Evolutionary conservation across 2,888 invertebrate genomes (phyloP), one percentile per base, ranked within the genome.

Genomic region (Stegophylla sp.): DNA sequence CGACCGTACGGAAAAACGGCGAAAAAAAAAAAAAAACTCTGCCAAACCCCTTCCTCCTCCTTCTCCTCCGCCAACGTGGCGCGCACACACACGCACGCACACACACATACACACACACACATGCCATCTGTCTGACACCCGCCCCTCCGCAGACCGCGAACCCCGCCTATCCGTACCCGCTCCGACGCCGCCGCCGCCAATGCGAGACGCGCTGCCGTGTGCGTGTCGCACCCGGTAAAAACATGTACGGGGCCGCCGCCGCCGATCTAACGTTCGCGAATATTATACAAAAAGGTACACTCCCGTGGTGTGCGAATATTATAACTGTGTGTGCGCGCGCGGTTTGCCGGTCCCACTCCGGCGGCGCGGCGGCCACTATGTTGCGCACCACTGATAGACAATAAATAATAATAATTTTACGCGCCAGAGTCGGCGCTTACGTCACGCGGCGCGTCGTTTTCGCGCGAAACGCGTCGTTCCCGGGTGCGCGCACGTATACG

Each of bases 71-170:
- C 17, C 67, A 0, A 26, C 43, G 23, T 12, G 3, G 4, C 69
- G 15, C 10, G 10, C 72, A 23, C 28, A 10, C 23, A 45, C 26
- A 2, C 15, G 1, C 4, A 51, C 56, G 15, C 64, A 34, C 28
- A 71, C 69, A 34, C 67, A 26, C 53, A 26, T 48, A 48, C 48
- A 10, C 28, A 45, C 63, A 34, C 63, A 12, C 48, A 51, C 66
- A 41, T 53, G 43, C 56, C 77, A 77, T 77, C 66, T 67, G 77
- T 77, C 77, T 59, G 77, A 67, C 56, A 77, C 77, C 76, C 76
- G 43, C 67, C 77, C 56, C 41, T 28, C 48, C 66, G 7, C 59
- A 7, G 20, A 3, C 15, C 61, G 41, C 73, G 17, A 51, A 1
- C 34, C 20, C 34, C 71, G 71, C 26, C 26, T n/a, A 3, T 7